These are phyloP conservation scores for Pristis pectinata DNA, from an alignment of 2,797 vertebrate genomes.

Conservation along the genomic window DNA sequence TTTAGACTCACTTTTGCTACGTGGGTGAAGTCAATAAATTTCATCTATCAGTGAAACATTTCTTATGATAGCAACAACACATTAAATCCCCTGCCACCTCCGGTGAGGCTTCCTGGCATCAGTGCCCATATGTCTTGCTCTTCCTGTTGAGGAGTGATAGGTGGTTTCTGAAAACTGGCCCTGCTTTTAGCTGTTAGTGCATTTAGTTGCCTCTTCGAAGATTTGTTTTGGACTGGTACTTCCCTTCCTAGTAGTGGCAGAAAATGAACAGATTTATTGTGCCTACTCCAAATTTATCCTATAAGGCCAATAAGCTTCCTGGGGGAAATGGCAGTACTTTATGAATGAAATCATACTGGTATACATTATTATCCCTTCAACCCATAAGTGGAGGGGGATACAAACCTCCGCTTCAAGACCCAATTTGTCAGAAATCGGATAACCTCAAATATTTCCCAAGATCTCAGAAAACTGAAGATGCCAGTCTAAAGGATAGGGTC, in stretches of 20 bases:
- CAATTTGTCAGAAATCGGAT: not conserved
- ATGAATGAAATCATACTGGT: not conserved
- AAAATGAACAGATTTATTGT: too few species aligned
- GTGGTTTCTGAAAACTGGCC: too few species aligned
- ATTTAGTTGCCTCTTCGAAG: not conserved
- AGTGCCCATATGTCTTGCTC: not conserved
- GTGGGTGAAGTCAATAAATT: too few species aligned
- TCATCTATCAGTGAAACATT: too few species aligned
- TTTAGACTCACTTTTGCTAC: too few species aligned
- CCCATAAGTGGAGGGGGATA: not conserved
- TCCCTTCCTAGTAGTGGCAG: not conserved
- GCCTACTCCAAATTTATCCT: not conserved
- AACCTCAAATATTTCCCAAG: not conserved
- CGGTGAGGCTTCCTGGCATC: not conserved
- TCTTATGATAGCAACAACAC: too few species aligned
- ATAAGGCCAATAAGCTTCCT: not conserved
- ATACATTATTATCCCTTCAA: not conserved
- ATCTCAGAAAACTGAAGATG: not conserved
- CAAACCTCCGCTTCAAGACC: not conserved
- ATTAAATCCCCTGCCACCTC: not conserved
- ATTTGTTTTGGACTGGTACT: not conserved
- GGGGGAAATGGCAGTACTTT: not conserved
- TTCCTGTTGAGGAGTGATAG: too few species aligned
- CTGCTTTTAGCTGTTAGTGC: not conserved
- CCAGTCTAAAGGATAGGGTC: not conserved